phyloP scores from a whole-genome alignment of 2,797 vertebrate genomes.

The Notoglanidium macrostoma region DNA sequence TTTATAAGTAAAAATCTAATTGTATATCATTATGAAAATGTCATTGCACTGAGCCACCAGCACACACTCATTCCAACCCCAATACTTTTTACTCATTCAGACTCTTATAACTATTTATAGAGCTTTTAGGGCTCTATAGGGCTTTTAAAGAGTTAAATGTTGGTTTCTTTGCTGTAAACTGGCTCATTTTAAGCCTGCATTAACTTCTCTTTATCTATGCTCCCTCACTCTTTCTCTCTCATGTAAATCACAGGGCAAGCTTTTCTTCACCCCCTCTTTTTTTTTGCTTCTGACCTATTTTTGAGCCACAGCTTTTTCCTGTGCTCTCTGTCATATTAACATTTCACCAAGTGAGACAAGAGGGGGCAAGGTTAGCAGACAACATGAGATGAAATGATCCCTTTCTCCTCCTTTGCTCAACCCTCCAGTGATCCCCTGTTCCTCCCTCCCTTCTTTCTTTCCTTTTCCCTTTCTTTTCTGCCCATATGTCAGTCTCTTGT shows the following conservation, averaged over 20 bases:
- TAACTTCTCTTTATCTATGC: constrained; percentile 7
- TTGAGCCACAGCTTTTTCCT: constrained; percentile 46
- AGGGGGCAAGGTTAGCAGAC: constrained; percentile 35
- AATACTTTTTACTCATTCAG: background rate
- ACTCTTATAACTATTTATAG: background rate
- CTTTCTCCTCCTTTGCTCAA: constrained; percentile 26
- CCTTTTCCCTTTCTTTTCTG: constrained; percentile 15
- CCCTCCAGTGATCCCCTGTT: background rate
- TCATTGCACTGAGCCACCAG: background rate
- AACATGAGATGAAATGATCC: constrained; percentile 49
- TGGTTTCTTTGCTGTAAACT: background rate
- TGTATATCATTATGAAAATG: background rate
- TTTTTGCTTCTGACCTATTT: constrained; percentile 55
- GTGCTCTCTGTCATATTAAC: constrained; percentile 53
- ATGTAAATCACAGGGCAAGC: constrained; percentile 32
- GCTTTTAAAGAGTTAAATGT: background rate
- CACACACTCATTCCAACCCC: background rate
- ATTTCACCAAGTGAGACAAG: constrained; percentile 51
- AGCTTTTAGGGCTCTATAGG: no score
- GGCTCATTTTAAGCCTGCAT: background rate
- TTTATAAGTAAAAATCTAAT: background rate
- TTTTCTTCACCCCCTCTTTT: constrained; percentile 39
- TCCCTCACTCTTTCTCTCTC: background rate
- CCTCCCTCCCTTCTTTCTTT: constrained; percentile 5
- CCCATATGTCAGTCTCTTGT: background rate